phyloP scores from a whole-genome alignment of 2,888 invertebrate species.

The Daptonema setosum region DNA sequence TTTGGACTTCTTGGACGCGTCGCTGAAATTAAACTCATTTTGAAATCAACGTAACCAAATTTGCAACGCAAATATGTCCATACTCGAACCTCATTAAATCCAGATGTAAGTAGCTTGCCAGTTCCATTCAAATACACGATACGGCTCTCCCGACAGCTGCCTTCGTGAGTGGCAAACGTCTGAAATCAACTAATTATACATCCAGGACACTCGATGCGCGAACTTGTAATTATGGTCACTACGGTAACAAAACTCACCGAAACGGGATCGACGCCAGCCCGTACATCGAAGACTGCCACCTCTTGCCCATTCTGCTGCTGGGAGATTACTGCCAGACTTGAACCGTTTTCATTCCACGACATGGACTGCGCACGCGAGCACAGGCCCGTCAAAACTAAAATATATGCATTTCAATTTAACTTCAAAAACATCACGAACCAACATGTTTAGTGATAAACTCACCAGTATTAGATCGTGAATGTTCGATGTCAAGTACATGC shows the following conservation, averaged over 20 bases:
- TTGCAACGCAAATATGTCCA: too few relatives aligned
- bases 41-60: neutral
- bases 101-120: constrained; percentile 61
- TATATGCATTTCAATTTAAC: too few relatives aligned
- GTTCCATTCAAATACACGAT: constrained; percentile 71
- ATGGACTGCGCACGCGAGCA: neutral
- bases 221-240: too few relatives aligned
- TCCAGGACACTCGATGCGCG: too few relatives aligned
- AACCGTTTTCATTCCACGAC: neutral
- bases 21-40: constrained; percentile 33
- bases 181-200: constrained; percentile 1
- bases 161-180: constrained; percentile 13
- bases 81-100: constrained; percentile 47
- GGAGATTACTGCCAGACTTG: neutral
- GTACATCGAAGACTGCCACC: constrained; percentile 28
- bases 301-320: neutral
- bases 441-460: neutral
- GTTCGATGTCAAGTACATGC: too few relatives aligned
- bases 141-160: constrained; percentile 31
- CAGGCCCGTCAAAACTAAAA: too few relatives aligned
- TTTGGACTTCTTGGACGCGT: constrained; percentile 61
- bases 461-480: neutral
- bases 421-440: too few relatives aligned
- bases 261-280: constrained; percentile 20
- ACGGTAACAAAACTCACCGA: neutral